Evolutionary conservation across 2,888 invertebrate species (phyloP), one percentile per base, ranked within the genome.

Genomic region (Agrochola macilenta): DNA sequence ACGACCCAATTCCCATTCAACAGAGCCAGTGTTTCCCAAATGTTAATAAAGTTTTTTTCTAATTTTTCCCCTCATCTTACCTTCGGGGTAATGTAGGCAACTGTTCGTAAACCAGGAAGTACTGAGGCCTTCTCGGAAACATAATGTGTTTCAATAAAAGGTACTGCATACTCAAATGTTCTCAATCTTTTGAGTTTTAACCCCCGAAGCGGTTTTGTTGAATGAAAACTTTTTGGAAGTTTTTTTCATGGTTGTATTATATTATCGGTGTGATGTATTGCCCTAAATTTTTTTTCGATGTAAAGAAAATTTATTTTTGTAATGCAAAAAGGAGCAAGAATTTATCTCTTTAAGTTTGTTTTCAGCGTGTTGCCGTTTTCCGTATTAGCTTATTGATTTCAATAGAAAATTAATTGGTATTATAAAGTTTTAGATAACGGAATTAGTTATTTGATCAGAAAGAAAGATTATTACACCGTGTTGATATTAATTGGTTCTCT

Each of bases 121-220:
- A 76, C 74, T 58, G 74, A 79, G 73, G 78, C 79, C 69, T 79
- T 75, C 49, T 54, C 57, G 35, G 63, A 57, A 76, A 81, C 63
- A 83, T 88, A 82, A 84, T 81, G 79, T 85, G 82, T 81, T 81
- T 77, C 80, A 85, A 89, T 88, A 87, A 88, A 88, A 85, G 71
- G 81, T 83, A 79, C 74, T 78, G 82, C 74, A 77, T 54, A 73
- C 61, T 65, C 84, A 68, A 66, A 71, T 71, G 60, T 63, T 76
- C 82, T 82, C 84, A 84, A 86, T 79, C 46, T 78, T 86, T 81
- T 60, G 12, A 23, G 20, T 69, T 12, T n/a, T 39, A 72, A 35
- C 14, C 61, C 72, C 70, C 35, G 39, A 66, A 70, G 63, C 76
- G 68, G 75, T 69, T 70, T 63, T 14, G 43, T 64, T 49, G 49